Evolutionary conservation across 2,888 invertebrate genomes (phyloP), one percentile per base, ranked within the genome.

Genomic region (Tetragnatha montana): DNA sequence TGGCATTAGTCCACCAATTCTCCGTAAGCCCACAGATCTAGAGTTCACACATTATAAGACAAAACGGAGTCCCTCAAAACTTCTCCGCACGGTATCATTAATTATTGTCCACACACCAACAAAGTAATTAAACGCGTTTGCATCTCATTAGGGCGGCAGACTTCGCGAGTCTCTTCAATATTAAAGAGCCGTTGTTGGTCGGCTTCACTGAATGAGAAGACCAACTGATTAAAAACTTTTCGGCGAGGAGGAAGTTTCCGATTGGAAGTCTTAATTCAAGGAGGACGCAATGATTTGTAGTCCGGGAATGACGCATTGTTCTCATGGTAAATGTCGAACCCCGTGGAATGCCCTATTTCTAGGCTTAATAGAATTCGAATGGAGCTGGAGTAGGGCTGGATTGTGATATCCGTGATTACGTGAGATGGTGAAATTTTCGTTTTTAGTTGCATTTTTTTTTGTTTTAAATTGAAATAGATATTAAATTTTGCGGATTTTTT

Each of bases 121-220:
- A 81, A 81, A 49, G 81, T 81, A 81, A 81, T 81, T 81, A 81
- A 71, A 81, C 50, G 81, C 71, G 81, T 51, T 81, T 81, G 81
- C 81, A 71, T 81, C 71, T 81, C 81, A 81, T 81, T 81, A 81
- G 35, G 73, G 49, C 71, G 73, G 73, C 80, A 81, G 49, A 47
- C 73, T 51, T 73, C 49, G 71, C 81, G 51, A 71, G 50, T 73
- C 81, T 21, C 81, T 71, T 81, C 81, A 81, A 81, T 81, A 81
- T 81, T 49, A 17, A 50, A 35, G 73, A 71, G 22, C 80, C 69
- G 68, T 70, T 80, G 80, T 80, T 80, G 80, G 68, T 69, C 69
- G 47, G 69, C 35, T 70, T n/a, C 21, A 69, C 7, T 50, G 80
- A 81, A 81, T 81, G 14, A 22, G 68, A 35, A 69, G 70, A 35